Evolutionary conservation across 2,888 invertebrate genomes (phyloP), one percentile per base, ranked within the genome.

Genomic region (Vandiemenella viatica): DNA sequence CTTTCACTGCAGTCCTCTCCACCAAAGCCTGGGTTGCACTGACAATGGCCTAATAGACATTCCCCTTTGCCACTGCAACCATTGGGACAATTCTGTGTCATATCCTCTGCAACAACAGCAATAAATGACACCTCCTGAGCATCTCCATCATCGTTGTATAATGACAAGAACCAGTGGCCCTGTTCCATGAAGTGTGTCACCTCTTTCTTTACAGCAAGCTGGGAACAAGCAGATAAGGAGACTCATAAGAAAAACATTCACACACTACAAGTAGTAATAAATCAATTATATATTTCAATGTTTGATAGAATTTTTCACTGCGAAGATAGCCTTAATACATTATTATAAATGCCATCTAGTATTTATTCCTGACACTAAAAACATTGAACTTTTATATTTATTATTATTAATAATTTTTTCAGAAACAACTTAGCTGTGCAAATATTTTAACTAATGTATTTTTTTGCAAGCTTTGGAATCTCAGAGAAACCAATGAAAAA

Each of bases 61-160:
- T 93, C 89, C 15, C 98, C 98, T 69, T 95, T 93, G 13, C 91
- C 92, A 56, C 89, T 88, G 66, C 98, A 98, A 44, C 95, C 91
- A 61, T 89, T 90, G 7, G 92, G 92, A 67, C 97, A 97, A 65
- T 88, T 89, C 65, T 89, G 87, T 20, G 89, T 90, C 88, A 90
- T 89, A 62, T 90, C 90, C 62, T 88, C 88, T 45, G 89, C 88
- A 49, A 88, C 77, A 46, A 80, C 76, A 3, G 88, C 88, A 53
- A 85, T 79, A 63, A 90, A 86, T 18, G 84, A 79, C 48, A 90
- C 78, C 67, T 89, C 88, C 64, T 88, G 88, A 10, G 85, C 80
- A 66, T 90, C 88, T 22, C 89, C 88, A 60, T 90, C 89, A 65
- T 97, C 97, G 67, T 97, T 97, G 71, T 95, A 92, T 8, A 97